Evolutionary conservation across 2,113 vertebrate genomes (phyloP).

Genomic region (Lampris megalopsis): DNA sequence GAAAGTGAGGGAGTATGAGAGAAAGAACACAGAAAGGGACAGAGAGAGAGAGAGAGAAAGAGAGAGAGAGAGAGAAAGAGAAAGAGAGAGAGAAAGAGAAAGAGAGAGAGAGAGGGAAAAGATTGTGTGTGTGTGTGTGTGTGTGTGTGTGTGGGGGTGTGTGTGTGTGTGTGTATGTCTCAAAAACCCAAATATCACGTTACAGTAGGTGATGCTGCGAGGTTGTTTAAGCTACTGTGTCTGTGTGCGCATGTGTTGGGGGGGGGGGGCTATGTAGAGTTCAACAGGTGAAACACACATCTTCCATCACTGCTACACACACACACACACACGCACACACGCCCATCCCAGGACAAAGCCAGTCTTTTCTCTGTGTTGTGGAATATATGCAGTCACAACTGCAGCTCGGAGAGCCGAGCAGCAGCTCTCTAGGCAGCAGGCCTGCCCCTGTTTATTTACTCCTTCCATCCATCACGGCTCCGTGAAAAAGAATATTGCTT

Average conservation of each 20-base stretch:
- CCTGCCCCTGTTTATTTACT: conserved; percentile 30
- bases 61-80: too few species aligned
- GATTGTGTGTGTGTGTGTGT: conserved; percentile 29
- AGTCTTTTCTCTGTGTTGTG: conserved; percentile 36
- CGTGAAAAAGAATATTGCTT: conserved; percentile 8
- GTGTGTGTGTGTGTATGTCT: not conserved
- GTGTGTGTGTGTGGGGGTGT: conserved; percentile 20
- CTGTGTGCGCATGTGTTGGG: not conserved
- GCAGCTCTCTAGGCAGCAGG: conserved; percentile 11
- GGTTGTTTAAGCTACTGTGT: conserved; percentile 48
- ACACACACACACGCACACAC: not conserved
- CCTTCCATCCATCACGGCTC: conserved; percentile 46
- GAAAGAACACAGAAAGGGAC: too few species aligned
- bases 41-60: too few species aligned
- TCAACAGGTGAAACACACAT: conserved; percentile 56
- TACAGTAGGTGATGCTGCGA: conserved; percentile 37
- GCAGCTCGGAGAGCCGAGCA: conserved; percentile 32
- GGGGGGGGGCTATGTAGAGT: conserved; percentile 16
- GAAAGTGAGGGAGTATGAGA: too few species aligned
- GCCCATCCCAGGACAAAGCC: conserved; percentile 11
- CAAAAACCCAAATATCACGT: conserved; percentile 42
- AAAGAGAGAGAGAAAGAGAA: too few species aligned
- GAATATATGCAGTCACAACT: conserved; percentile 27
- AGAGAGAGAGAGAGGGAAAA: too few species aligned
- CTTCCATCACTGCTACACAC: conserved; percentile 35